Conservation (phyloP, 1,140 invertebrate genomes). For the Pollicipes pollicipes region DNA sequence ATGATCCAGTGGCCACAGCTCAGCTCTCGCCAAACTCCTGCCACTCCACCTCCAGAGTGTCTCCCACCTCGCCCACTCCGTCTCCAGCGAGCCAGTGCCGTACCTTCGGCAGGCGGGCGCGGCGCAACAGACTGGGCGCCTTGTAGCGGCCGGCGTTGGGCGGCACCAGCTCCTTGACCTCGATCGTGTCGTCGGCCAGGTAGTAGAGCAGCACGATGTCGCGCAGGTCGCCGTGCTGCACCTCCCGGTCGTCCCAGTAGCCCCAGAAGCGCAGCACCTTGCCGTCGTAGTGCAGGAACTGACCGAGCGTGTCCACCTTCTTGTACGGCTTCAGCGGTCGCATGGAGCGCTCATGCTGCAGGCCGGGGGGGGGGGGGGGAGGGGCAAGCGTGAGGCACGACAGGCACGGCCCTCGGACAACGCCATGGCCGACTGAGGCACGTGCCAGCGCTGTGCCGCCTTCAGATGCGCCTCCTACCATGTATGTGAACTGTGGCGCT, state of each 20-base stretch:
- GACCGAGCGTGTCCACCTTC: constrained; percentile 35
- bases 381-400: no score
- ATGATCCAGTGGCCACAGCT: no score
- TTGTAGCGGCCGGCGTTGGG: constrained; percentile 48
- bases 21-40: no score
- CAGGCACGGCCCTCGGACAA: no score
- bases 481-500: no score
- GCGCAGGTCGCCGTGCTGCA: constrained; percentile 40
- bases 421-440: no score
- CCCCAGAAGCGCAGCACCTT: constrained; percentile 64
- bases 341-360: constrained; percentile 2
- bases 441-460: constrained; percentile 29
- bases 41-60: no score
- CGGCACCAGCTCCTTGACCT: constrained; percentile 54
- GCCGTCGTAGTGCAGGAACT: constrained; percentile 56
- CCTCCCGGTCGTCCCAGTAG: constrained; percentile 71
- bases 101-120: constrained; percentile 59
- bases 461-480: no score
- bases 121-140: constrained; percentile 48
- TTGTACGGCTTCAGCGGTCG: constrained; percentile 36
- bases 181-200: constrained; percentile 70
- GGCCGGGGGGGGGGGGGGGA: no score
- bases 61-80: no score
- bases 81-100: constrained; percentile 12
- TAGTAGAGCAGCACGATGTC: constrained; percentile 61